Percentiles rank a stretch among this genome's conserved stretches.
Conservation (phyloP, 2,113 vertebrate genomes). For the Nyctereutes procyonoides region DNA sequence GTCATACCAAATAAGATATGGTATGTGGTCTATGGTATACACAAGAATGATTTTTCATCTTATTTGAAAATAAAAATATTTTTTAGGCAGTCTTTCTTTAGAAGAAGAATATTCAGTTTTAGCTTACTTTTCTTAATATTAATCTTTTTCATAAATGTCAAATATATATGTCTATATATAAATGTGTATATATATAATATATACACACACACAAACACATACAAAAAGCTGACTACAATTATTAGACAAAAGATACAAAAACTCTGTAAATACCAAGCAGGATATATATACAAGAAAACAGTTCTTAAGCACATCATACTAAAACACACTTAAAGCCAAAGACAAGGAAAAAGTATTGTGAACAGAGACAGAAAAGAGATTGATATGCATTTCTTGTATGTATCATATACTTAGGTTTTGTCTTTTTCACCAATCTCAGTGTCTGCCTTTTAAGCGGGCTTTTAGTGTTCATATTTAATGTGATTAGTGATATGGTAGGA, state of each 20-base stretch:
- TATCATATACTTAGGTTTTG: not conserved
- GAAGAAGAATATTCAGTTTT: not conserved
- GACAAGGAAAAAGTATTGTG: not conserved
- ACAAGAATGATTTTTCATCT: not conserved
- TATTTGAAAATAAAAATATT: not conserved
- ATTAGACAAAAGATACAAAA: not conserved
- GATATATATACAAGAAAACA: not conserved
- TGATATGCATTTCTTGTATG: not conserved
- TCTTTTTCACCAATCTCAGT: not conserved
- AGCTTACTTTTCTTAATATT: not conserved
- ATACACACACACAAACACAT: not conserved
- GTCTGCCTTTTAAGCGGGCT: not conserved
- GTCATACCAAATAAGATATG: not conserved
- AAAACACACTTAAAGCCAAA: not conserved
- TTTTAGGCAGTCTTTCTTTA: not conserved
- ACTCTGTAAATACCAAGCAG: not conserved
- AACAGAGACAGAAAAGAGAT: not conserved
- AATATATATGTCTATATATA: not conserved
- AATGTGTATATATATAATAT: too few species aligned
- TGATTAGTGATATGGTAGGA: not conserved
- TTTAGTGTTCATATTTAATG: conserved; percentile 10
- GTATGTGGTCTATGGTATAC: not conserved
- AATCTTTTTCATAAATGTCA: not conserved
- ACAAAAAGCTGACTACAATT: not conserved
- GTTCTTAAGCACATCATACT: not conserved